Evolutionary conservation across 2,113 vertebrate species (phyloP), one percentile per base, ranked within the genome.

Genomic region (Coreoperca whiteheadi): DNA sequence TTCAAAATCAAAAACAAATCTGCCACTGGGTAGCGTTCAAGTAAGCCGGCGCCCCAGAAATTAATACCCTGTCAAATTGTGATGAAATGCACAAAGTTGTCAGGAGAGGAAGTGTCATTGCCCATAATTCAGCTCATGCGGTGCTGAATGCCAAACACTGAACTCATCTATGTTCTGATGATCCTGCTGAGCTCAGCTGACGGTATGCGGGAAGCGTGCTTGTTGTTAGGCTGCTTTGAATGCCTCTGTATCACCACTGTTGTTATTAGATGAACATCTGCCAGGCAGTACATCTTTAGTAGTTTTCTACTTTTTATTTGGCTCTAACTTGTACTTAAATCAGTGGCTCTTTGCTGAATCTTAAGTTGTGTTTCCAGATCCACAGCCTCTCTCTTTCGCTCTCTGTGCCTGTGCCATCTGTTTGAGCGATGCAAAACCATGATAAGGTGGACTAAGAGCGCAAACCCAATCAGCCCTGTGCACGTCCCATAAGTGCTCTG

Each of bases 151-250:
- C 77, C 84, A 86, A 69, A 79, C 60, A 37, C 3, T 66, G 71
- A 84, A 43, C 43, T 85, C 53, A 11, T 1, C 41, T 30, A 18
- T 80, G 84, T 77, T 69, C 63, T 85, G 77, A 41, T 66, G 69
- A 88, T 87, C 85, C 65, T 50, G 83, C 86, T 87, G 83, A 84
- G 79, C 86, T 87, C 83, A 85, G 86, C 81, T 79, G 83, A 77
- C 83, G 54, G 80, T 39, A 16, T 65, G 71, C 82, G 66, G 65
- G 72, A 78, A 56, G n/a, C 12, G 7, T 64, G 73, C 11, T 43
- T 71, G 69, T 89, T 80, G 78, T 86, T 16, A 5, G 61, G 39
- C 71, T 61, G 70, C 72, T 82, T 72, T 83, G 54, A 59, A 67
- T 65, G 14, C 51, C 69, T 70, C 53, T 51, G 66, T 61, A 4